Percentiles rank a stretch among this genome's conserved stretches.
phyloP scores from a whole-genome alignment of 2,797 vertebrate species.

The Coendou prehensilis region DNA sequence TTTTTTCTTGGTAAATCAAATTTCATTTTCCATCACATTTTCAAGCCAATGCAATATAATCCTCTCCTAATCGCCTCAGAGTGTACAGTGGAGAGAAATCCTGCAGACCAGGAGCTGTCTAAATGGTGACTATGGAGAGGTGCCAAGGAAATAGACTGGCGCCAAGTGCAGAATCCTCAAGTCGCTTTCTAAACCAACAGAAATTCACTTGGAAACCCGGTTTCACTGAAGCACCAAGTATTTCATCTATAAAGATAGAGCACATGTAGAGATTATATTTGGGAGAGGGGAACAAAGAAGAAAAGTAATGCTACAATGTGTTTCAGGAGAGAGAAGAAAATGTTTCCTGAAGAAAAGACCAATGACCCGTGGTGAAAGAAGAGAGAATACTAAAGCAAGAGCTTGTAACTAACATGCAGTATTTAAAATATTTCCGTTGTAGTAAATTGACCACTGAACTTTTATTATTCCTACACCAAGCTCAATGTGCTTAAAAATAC shows the following conservation, averaged over 20 bases:
- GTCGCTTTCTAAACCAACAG: slow-evolving; percentile 69
- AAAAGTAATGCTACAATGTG: slow-evolving; percentile 28
- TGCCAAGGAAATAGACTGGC: slow-evolving; percentile 64
- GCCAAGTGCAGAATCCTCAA: slow-evolving; percentile 61
- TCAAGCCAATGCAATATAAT: slow-evolving; percentile 65
- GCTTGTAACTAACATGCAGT: neutral
- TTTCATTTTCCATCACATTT: slow-evolving; percentile 76
- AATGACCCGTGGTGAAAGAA: slow-evolving; percentile 53
- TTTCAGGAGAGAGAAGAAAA: slow-evolving; percentile 55
- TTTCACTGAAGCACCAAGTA: slow-evolving; percentile 52
- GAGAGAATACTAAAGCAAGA: slow-evolving; percentile 63
- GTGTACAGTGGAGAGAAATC: slow-evolving; percentile 49
- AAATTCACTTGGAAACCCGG: slow-evolving; percentile 41
- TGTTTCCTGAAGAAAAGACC: slow-evolving; percentile 35
- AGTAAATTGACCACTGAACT: slow-evolving; percentile 55
- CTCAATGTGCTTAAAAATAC: neutral
- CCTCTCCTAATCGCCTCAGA: slow-evolving; percentile 69
- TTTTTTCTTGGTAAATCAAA: slow-evolving; percentile 67
- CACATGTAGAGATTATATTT: slow-evolving; percentile 32
- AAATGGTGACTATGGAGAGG: slow-evolving; percentile 74
- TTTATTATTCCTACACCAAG: slow-evolving; percentile 53
- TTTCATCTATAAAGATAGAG: slow-evolving; percentile 62
- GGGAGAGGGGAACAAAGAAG: slow-evolving; percentile 35
- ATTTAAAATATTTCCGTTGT: slow-evolving; percentile 44
- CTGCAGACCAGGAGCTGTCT: slow-evolving; percentile 65